Evolutionary conservation across 1,140 invertebrate genomes (phyloP), one percentile per base, ranked within the genome.

Genomic region (Nebria ingens): DNA sequence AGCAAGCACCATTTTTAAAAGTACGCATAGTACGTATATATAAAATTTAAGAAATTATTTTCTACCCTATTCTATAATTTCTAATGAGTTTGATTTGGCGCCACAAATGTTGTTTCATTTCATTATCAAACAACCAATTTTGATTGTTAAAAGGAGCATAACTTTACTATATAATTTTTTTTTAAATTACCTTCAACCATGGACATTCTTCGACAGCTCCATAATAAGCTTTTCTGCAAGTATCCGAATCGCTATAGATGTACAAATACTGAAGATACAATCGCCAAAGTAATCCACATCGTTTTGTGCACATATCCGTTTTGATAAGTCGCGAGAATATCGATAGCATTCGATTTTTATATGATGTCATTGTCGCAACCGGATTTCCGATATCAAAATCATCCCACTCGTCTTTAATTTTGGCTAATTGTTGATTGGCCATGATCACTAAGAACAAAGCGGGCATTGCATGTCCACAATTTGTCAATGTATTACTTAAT

Each of bases 191-290:
- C 66, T 82, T 84, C 53, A 81, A 73, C 84, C 84, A 86, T 4
- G 84, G 84, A 62, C 83, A 85, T 59, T 80, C 76, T 60, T 82
- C 79, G 15, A 81, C 61, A 0, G 79, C 78, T 53, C 63, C 63
- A 55, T 79, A 73, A 45, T 80, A 72, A 53, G 72, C 73, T 13
- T 71, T 68, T 51, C 72, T 69, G 56, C 71, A 69, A 3, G 58
- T 25, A 19, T 52, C 60, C 19, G 58, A 53, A 42, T 68, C 63
- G 53, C 65, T 66, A 54, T 68, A 61, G 19, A 55, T 59, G 29
- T 69, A 61, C n/a, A 72, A 60, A 54, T 79, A 71, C 12, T 80
- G 71, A 67, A 82, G 73, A 58, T 78, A 77, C 12, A 82, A 62
- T 59, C 76, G 70, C 79, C 80, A 81, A 15, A 79, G 60, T 19